Conservation (phyloP, 2,113 vertebrate genomes). For the Ursus arctos region DNA sequence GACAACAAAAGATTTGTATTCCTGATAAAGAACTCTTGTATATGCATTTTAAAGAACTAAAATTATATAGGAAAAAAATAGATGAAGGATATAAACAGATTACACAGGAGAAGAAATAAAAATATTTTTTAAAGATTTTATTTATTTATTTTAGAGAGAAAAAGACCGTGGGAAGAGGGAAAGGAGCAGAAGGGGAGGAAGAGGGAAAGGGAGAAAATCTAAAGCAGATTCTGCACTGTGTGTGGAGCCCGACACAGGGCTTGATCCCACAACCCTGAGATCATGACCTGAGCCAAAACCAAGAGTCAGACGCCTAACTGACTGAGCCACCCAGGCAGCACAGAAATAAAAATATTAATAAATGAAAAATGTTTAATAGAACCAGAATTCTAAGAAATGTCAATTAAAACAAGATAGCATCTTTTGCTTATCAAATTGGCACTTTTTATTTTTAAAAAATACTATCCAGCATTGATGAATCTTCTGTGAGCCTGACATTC, state of each 20-base stretch:
- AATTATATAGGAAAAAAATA: not conserved
- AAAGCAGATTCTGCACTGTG: not conserved
- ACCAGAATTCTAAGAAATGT: not conserved
- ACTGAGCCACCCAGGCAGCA: not conserved
- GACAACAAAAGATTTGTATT: not conserved
- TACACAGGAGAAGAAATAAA: not conserved
- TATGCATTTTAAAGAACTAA: not conserved
- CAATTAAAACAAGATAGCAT: slow-evolving; percentile 32
- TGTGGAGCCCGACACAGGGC: not conserved
- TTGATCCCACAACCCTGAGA: not conserved
- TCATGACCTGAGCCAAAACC: not conserved
- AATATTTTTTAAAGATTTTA: not conserved
- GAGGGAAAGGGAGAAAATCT: not conserved
- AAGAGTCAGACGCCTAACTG: not conserved
- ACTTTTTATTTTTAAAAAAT: slow-evolving; percentile 29
- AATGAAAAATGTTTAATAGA: slow-evolving; percentile 19
- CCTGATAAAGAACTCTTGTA: not conserved
- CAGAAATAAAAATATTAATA: not conserved
- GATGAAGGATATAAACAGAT: not conserved
- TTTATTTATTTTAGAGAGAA: not conserved
- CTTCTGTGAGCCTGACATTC: not conserved
- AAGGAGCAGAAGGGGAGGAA: not conserved
- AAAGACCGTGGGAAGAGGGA: not conserved
- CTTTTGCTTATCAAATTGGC: not conserved
- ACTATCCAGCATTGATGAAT: not conserved